Conservation (phyloP, 2,113 vertebrate species). For the Smithornis capensis region DNA sequence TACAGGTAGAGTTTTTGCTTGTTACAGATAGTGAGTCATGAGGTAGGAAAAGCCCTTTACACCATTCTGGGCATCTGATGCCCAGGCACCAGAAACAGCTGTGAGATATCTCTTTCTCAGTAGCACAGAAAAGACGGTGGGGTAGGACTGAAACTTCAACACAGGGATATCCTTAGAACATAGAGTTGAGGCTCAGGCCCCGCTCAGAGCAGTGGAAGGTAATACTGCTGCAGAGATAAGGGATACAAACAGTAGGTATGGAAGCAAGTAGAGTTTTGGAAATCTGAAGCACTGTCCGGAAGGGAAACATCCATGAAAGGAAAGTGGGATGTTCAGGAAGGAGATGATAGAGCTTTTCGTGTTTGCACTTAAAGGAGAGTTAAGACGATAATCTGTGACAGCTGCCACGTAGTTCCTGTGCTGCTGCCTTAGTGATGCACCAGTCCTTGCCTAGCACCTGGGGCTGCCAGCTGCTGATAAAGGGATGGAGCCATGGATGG, state of each 20-base stretch:
- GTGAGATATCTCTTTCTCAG: background rate
- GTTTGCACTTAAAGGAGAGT: constrained; percentile 24
- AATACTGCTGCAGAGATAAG: background rate
- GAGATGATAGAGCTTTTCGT: constrained; percentile 43
- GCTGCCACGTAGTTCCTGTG: constrained; percentile 16
- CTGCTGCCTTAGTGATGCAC: background rate
- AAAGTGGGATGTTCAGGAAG: background rate
- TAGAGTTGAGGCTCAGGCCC: background rate
- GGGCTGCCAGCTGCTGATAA: background rate
- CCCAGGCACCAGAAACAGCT: background rate
- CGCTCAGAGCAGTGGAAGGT: background rate
- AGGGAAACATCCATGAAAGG: background rate
- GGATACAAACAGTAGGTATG: background rate
- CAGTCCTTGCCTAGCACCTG: background rate
- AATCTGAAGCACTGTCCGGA: background rate
- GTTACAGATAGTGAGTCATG: background rate
- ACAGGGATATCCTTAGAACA: background rate
- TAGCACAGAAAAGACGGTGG: background rate
- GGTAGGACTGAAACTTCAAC: background rate
- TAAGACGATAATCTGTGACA: constrained; percentile 37
- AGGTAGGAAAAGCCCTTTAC: background rate
- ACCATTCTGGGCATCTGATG: rapidly evolving
- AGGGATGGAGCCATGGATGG: background rate
- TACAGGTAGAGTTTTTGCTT: background rate
- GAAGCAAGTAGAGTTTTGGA: background rate